Evolutionary conservation across 2,888 invertebrate genomes (phyloP).

Genomic region (Hyles lineata): DNA sequence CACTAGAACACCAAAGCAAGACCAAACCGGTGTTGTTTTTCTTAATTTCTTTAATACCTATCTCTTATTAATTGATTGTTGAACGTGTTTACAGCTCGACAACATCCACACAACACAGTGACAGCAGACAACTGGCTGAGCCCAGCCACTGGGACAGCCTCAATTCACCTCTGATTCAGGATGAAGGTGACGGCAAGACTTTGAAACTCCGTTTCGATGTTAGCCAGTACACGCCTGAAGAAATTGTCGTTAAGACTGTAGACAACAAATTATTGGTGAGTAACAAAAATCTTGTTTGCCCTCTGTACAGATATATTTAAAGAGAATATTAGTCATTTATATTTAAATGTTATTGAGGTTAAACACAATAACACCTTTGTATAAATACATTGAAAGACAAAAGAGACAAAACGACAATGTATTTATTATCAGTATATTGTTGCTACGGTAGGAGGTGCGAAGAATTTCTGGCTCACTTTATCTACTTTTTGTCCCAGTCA

Average conservation of each 20-base stretch:
- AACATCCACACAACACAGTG: constrained; percentile 87
- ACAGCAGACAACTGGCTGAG: constrained; percentile 85
- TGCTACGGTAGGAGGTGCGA: constrained; percentile 1
- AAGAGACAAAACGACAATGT: neutral
- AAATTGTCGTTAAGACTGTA: constrained; percentile 99
- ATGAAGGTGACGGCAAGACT: constrained; percentile 96
- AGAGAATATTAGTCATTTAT: neutral
- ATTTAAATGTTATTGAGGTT: neutral
- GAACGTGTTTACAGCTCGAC: constrained; percentile 83
- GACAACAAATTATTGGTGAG: constrained; percentile 98
- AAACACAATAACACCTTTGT: constrained; percentile 30
- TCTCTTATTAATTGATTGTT: constrained; percentile 29
- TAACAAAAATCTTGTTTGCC: constrained; percentile 37
- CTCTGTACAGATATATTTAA: neutral
- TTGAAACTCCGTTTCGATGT: constrained; percentile 98
- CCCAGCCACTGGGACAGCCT: constrained; percentile 92
- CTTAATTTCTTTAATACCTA: neutral
- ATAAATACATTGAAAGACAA: constrained; percentile 22
- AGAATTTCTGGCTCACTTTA: constrained; percentile 27
- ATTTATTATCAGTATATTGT: neutral
- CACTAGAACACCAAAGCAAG: neutral
- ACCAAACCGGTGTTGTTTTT: neutral
- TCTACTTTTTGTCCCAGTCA: constrained; percentile 47
- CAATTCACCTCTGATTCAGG: constrained; percentile 96
- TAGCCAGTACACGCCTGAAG: constrained; percentile 98